A percentile compares a stretch with the other conserved stretches of the same genome.
These are phyloP conservation scores for Drosophila tropicalis DNA, from an alignment of 1,140 invertebrate species.

Conservation along the genomic window DNA sequence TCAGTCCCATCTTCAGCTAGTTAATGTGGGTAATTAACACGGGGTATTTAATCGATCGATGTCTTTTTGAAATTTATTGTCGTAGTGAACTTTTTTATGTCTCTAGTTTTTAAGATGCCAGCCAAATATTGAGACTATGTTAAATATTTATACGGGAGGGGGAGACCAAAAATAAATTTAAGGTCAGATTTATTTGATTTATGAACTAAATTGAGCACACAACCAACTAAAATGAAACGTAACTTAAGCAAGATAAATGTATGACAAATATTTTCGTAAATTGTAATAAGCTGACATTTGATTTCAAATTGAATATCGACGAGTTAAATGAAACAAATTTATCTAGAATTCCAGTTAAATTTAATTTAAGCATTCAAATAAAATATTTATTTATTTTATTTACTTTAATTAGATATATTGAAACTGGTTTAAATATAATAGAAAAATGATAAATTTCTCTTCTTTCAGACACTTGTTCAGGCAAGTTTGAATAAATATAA, in stretches of 20 bases:
- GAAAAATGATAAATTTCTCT: no score
- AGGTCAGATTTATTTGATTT: slow-evolving; percentile 46
- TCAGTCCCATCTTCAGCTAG: not conserved
- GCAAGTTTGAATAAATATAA: no score
- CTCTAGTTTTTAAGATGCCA: slow-evolving; percentile 5
- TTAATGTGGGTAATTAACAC: not conserved
- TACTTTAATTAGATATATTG: no score
- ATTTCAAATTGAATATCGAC: not conserved
- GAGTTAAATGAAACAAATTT: no score
- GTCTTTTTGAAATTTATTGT: not conserved
- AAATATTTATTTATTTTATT: no score
- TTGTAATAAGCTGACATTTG: not conserved
- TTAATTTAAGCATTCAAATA: no score
- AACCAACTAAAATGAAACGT: slow-evolving; percentile 24
- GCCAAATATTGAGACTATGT: slow-evolving; percentile 25
- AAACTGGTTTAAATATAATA: no score
- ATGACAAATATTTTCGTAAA: slow-evolving; percentile 1
- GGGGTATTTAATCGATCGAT: not conserved
- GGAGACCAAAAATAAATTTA: not conserved
- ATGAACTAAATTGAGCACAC: slow-evolving; percentile 44
- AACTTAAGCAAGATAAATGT: slow-evolving; percentile 20
- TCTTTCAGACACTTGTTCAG: no score
- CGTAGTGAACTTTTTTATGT: slow-evolving; percentile 1
- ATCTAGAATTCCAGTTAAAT: no score
- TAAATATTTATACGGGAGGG: slow-evolving; percentile 32